Percentiles rank a stretch among this genome's conserved stretches.
Evolutionary conservation across 2,113 vertebrate genomes (phyloP).

Genomic region (Apistogramma diplotaenia): DNA sequence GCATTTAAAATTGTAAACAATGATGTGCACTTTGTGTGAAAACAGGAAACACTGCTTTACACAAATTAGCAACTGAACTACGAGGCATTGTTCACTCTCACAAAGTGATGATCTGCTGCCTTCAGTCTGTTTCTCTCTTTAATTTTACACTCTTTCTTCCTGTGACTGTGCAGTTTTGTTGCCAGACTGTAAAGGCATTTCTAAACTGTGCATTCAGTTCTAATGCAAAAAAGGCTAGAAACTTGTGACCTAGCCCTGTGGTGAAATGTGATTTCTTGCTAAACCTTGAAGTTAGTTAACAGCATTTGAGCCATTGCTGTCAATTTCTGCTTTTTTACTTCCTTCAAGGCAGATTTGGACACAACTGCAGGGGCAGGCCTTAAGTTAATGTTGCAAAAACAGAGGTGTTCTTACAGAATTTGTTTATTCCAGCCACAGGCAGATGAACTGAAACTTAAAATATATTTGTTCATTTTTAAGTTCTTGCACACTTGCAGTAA

Average conservation of each 20-base stretch:
- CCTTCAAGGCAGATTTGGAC: not conserved
- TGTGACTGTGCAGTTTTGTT: not conserved
- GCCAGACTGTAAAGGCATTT: not conserved
- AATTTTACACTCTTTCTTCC: not conserved
- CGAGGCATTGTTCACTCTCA: not conserved
- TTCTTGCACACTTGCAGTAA: not conserved
- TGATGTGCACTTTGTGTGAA: not conserved
- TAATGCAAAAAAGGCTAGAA: not conserved
- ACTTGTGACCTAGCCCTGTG: not conserved
- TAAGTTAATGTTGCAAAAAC: not conserved
- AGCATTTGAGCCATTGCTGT: not conserved
- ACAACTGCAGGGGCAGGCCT: not conserved
- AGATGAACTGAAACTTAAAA: not conserved
- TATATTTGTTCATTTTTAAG: not conserved
- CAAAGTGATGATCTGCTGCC: not conserved
- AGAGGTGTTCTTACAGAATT: not conserved
- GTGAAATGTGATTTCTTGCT: slow-evolving; percentile 25
- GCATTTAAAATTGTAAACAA: not conserved
- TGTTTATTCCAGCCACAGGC: not conserved
- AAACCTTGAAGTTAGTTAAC: slow-evolving; percentile 16
- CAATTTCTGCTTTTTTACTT: slow-evolving; percentile 33
- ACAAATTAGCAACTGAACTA: not conserved
- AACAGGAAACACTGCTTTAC: too few relatives aligned
- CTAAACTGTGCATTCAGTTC: not conserved
- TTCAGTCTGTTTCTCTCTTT: not conserved